Percentiles rank a stretch among this genome's conserved stretches.
phyloP scores from a whole-genome alignment of 1,140 invertebrate species.

The Nymphalis io region DNA sequence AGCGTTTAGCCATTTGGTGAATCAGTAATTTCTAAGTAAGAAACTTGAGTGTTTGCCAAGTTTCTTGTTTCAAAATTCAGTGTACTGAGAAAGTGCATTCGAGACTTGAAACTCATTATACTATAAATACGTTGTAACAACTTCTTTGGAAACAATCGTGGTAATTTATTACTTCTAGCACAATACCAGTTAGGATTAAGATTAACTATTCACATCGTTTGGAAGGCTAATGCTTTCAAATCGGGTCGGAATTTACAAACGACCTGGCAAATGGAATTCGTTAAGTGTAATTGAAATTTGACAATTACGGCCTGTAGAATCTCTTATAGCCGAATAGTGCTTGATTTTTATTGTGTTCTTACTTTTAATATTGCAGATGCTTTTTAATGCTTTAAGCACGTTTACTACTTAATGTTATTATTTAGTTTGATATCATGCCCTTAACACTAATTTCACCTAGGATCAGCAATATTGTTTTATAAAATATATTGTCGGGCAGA shows the following conservation, averaged over 20 bases:
- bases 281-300: background rate
- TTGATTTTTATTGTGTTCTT: too few species aligned
- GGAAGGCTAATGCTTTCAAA: constrained; percentile 1
- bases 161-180: constrained; percentile 6
- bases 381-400: too few species aligned
- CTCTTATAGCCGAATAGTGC: too few species aligned
- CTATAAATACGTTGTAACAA: constrained; percentile 2
- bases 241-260: background rate
- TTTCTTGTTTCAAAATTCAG: background rate
- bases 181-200: constrained; percentile 11
- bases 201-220: background rate
- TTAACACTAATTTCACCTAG: too few species aligned
- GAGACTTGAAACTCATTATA: background rate
- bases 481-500: too few species aligned
- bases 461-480: too few species aligned
- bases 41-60: background rate
- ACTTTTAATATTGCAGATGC: too few species aligned
- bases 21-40: constrained; percentile 3
- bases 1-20: background rate
- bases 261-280: background rate
- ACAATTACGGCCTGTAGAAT: background rate
- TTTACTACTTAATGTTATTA: too few species aligned
- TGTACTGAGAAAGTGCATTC: background rate
- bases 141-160: constrained; percentile 5
- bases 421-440: too few species aligned